Evolutionary conservation across 2,113 vertebrate species (phyloP).

Genomic region (Gobio gobio): DNA sequence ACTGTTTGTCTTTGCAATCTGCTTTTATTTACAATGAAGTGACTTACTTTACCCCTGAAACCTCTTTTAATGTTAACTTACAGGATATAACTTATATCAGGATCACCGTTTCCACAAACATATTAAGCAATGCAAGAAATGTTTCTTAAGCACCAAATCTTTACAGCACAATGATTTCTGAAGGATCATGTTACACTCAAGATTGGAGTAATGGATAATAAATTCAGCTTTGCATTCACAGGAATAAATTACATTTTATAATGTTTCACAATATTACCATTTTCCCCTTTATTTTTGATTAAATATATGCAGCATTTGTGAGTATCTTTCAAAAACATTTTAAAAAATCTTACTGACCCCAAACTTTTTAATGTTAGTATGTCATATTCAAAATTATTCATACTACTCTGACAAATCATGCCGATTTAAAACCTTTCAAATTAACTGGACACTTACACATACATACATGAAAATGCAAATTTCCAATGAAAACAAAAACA

Average conservation of each 20-base stretch:
- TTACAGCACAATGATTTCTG: too few species aligned
- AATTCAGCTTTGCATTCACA: too few species aligned
- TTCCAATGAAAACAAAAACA: background rate
- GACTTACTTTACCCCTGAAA: background rate
- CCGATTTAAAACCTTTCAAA: background rate
- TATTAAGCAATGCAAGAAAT: too few species aligned
- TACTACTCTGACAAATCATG: background rate
- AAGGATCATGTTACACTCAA: too few species aligned
- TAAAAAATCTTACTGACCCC: background rate
- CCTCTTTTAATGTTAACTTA: background rate
- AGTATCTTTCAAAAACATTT: background rate
- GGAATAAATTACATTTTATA: background rate
- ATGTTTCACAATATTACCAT: background rate
- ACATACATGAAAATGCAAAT: background rate
- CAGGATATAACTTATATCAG: too few species aligned
- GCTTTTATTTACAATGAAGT: background rate
- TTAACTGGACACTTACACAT: background rate
- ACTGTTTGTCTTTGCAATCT: background rate
- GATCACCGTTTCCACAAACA: too few species aligned
- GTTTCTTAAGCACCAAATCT: too few species aligned
- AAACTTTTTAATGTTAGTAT: background rate
- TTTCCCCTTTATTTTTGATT: background rate
- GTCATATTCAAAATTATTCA: background rate
- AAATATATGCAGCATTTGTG: background rate
- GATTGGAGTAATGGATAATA: too few species aligned